Percentiles rank a stretch among this genome's conserved stretches.
Evolutionary conservation across 2,888 invertebrate species (phyloP).

Genomic region (Drosophila histrio): DNA sequence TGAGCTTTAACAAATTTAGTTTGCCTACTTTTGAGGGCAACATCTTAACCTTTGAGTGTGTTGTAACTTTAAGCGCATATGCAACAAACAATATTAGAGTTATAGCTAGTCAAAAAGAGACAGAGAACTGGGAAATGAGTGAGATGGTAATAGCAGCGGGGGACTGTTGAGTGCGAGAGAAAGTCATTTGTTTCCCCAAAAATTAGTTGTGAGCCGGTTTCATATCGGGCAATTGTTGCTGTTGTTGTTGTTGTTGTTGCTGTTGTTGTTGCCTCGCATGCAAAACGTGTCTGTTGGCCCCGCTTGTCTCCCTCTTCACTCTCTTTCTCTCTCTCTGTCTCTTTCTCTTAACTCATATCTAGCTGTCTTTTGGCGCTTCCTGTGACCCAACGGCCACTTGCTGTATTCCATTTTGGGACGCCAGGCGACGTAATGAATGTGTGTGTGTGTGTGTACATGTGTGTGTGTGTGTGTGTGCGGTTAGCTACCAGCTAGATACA

Average conservation of each 20-base stretch:
- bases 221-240: conserved; percentile 61
- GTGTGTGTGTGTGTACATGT: conserved; percentile 16
- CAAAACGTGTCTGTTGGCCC: conserved; percentile 53
- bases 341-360: conserved; percentile 6
- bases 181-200: conserved; percentile 73
- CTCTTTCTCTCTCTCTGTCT: background rate
- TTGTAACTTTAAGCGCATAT: conserved; percentile 7
- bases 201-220: conserved; percentile 70
- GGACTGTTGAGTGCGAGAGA: background rate
- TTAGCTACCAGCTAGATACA: conserved; percentile 75
- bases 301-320: background rate
- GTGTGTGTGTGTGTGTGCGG: conserved; percentile 40
- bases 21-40: background rate
- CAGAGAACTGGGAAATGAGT: background rate
- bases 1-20: no score
- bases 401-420: conserved; percentile 72
- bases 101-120: background rate
- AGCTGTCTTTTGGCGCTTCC: conserved; percentile 50
- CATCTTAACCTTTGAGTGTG: conserved; percentile 3
- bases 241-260: conserved; percentile 7
- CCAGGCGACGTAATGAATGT: conserved; percentile 74
- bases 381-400: conserved; percentile 65
- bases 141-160: background rate
- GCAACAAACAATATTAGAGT: background rate
- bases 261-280: conserved; percentile 38